Evolutionary conservation across 2,113 vertebrate genomes (phyloP).

Genomic region (Poeciliopsis turrubarensis): DNA sequence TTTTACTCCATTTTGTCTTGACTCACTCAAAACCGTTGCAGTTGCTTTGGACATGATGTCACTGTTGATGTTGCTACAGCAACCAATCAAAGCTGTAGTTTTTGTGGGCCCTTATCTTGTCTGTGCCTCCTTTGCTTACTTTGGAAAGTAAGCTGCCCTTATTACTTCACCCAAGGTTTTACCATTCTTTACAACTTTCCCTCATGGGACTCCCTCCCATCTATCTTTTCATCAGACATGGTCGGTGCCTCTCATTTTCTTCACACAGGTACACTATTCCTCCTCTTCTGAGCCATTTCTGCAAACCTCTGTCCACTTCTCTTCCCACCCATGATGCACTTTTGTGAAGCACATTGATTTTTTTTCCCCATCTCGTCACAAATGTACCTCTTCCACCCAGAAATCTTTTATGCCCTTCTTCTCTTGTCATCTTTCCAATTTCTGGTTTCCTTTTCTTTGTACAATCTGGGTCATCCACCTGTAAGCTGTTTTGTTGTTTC

Average conservation of each 20-base stretch:
- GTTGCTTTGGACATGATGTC: too few relatives aligned
- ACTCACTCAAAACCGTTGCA: too few relatives aligned
- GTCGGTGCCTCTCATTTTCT: constrained; percentile 27
- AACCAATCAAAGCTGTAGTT: too few relatives aligned
- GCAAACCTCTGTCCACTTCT: constrained; percentile 24
- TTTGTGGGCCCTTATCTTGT: too few relatives aligned
- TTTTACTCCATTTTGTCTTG: neutral
- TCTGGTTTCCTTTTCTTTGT: constrained; percentile 16
- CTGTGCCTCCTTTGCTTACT: neutral
- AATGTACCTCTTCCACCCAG: constrained; percentile 24
- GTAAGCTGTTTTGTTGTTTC: constrained; percentile 8
- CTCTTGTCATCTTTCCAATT: constrained; percentile 8
- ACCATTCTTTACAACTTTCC: constrained; percentile 18
- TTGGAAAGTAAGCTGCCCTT: constrained; percentile 22
- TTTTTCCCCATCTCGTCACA: constrained; percentile 23
- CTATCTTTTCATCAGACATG: constrained; percentile 22
- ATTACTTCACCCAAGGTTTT: constrained; percentile 44
- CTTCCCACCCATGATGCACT: constrained; percentile 18
- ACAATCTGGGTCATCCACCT: constrained; percentile 25
- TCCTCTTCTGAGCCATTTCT: constrained; percentile 14
- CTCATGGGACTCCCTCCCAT: constrained; percentile 19
- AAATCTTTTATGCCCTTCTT: constrained; percentile 14
- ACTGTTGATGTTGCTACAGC: too few relatives aligned
- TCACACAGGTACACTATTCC: neutral
- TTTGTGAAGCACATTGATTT: constrained; percentile 27